Percentiles rank a stretch among this genome's conserved stretches.
Evolutionary conservation across 2,113 vertebrate species (phyloP).

Genomic region (Crotalus horridus): DNA sequence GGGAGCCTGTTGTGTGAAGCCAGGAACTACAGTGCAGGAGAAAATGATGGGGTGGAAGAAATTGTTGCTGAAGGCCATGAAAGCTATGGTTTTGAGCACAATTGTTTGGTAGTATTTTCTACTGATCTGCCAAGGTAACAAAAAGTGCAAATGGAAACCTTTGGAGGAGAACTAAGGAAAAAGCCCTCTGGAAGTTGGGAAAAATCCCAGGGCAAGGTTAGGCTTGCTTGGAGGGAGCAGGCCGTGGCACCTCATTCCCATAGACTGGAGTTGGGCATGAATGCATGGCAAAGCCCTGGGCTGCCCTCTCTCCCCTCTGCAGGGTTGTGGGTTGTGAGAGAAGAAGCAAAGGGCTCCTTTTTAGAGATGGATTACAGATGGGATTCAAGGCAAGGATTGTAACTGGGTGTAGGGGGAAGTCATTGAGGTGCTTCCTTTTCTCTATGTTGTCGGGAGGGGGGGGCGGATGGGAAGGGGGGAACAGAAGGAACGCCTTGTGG

Average conservation of each 20-base stretch:
- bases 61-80: not conserved
- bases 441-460: not conserved
- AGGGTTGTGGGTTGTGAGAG: not conserved
- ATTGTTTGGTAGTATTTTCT: not conserved
- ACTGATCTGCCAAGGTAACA: not conserved
- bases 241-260: fast-evolving
- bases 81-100: not conserved
- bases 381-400: not conserved
- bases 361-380: not conserved
- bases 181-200: not conserved
- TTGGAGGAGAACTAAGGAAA: not conserved
- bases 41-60: not conserved
- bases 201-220: not conserved
- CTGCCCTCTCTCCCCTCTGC: not conserved
- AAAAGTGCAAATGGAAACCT: not conserved
- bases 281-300: not conserved
- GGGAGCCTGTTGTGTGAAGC: not conserved
- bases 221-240: not conserved
- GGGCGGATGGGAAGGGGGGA: too few species aligned
- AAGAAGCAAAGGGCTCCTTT: not conserved
- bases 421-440: not conserved
- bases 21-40: not conserved
- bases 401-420: not conserved
- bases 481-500: too few species aligned
- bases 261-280: not conserved